A percentile compares a stretch with the other conserved stretches of the same genome.
These are phyloP conservation scores for Tenthredo amoena DNA, from an alignment of 2,888 invertebrate species.

Conservation along the genomic window DNA sequence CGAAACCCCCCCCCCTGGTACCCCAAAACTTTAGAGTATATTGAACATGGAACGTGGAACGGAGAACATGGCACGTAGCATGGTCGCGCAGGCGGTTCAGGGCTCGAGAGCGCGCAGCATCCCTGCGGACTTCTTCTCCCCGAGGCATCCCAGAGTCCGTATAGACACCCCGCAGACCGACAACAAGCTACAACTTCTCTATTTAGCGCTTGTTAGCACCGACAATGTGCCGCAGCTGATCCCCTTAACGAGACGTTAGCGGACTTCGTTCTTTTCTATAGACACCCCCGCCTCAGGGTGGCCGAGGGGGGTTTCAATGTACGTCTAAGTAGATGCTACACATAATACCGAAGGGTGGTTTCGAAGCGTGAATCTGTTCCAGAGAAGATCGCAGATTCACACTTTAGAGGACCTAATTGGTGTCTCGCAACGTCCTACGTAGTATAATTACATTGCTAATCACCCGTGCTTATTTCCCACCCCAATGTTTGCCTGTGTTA, in stretches of 20 bases:
- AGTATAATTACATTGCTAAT: background rate
- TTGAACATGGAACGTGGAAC: background rate
- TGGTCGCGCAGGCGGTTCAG: background rate
- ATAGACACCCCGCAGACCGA: slow-evolving; percentile 47
- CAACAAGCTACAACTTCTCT: slow-evolving; percentile 62
- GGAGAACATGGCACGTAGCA: background rate
- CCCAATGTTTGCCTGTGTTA: background rate
- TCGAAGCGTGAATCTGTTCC: background rate
- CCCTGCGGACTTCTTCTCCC: slow-evolving; percentile 38
- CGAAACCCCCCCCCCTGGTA: background rate
- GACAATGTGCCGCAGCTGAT: slow-evolving; percentile 75
- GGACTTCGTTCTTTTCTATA: slow-evolving; percentile 48
- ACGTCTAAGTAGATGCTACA: background rate
- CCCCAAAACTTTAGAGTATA: background rate
- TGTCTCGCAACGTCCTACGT: background rate
- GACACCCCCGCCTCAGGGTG: slow-evolving; percentile 3
- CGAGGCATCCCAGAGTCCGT: background rate
- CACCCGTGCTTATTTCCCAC: background rate
- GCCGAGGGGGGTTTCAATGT: background rate
- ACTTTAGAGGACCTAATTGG: background rate
- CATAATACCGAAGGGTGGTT: background rate
- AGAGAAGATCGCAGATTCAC: background rate
- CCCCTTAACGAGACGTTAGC: slow-evolving; percentile 69
- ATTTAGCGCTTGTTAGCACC: slow-evolving; percentile 76
- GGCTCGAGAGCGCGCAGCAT: slow-evolving; percentile 32